Percentiles rank a stretch among this genome's conserved stretches.
Conservation (phyloP, 2,797 vertebrate species). For the Lerista edwardsae region DNA sequence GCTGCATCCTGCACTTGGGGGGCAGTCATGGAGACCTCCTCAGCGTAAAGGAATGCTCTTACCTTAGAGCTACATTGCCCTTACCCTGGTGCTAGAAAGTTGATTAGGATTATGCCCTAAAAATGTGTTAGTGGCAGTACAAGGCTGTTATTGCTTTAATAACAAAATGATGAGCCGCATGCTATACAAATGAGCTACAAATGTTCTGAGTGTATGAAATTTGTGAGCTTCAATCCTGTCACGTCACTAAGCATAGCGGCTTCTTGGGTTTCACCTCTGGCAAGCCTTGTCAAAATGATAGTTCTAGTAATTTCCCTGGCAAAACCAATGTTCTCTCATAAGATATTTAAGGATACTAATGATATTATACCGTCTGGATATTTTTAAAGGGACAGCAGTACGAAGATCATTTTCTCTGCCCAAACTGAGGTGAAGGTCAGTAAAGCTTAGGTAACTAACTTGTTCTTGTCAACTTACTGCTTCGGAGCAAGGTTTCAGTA, state of each 20-base stretch:
- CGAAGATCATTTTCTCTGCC: neutral
- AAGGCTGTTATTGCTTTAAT: neutral
- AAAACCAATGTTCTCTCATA: neutral
- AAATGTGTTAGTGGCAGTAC: neutral
- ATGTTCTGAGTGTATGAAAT: neutral
- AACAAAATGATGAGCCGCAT: conserved; percentile 13
- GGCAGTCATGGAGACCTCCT: too few relatives aligned
- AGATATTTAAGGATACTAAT: conserved; percentile 13
- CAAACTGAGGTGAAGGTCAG: neutral
- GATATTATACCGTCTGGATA: neutral
- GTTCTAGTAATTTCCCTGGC: conserved; percentile 22
- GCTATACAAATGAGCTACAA: conserved; percentile 1
- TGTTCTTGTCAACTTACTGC: neutral
- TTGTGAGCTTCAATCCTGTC: neutral
- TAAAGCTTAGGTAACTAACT: neutral
- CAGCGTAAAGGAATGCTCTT: too few relatives aligned
- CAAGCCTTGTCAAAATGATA: neutral
- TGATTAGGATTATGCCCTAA: too few relatives aligned
- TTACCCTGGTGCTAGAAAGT: too few relatives aligned
- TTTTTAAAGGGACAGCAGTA: neutral
- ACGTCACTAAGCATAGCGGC: neutral
- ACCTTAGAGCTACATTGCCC: too few relatives aligned
- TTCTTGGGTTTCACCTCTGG: conserved; percentile 28
- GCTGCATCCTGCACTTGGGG: too few relatives aligned
- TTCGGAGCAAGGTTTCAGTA: neutral